These are phyloP conservation scores for Mus pahari DNA, from an alignment of 2,113 vertebrate genomes.

Conservation along the genomic window DNA sequence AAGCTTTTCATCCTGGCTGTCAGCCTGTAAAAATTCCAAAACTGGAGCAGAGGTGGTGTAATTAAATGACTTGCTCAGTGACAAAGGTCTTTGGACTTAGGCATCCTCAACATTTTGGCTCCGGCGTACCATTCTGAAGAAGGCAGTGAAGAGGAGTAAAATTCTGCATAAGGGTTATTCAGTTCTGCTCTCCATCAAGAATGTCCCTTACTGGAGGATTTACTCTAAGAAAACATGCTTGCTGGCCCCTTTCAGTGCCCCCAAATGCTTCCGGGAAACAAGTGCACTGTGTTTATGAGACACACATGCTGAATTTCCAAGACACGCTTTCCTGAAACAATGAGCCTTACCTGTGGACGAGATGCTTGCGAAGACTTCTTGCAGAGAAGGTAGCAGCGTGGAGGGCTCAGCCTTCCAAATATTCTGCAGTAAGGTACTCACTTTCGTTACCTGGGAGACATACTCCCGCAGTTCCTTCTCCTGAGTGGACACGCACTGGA, in stretches of 20 bases:
- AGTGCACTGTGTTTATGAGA: neutral
- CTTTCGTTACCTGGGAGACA: constrained; percentile 95
- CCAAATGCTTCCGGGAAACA: neutral
- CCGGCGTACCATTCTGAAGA: neutral
- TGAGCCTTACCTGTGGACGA: constrained; percentile 93
- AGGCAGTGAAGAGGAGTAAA: neutral
- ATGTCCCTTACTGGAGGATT: neutral
- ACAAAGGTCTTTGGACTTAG: constrained; percentile 48
- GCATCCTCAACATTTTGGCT: constrained; percentile 20
- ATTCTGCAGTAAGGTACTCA: constrained; percentile 94
- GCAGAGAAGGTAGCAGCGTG: constrained; percentile 94
- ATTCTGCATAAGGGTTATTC: neutral
- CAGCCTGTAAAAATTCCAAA: constrained; percentile 58
- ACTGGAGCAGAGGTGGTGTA: constrained; percentile 49
- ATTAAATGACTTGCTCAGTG: constrained; percentile 55
- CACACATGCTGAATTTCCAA: neutral
- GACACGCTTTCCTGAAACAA: neutral
- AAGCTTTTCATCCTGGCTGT: constrained; percentile 48
- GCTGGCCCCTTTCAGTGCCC: neutral
- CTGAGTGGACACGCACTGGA: constrained; percentile 92
- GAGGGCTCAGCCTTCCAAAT: constrained; percentile 97
- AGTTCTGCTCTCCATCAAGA: neutral
- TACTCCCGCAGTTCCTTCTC: constrained; percentile 95
- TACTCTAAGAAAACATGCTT: neutral
- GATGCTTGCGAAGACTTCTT: constrained; percentile 97